Conservation (phyloP, 2,113 vertebrate genomes). For the Boulengerochromis microlepis region DNA sequence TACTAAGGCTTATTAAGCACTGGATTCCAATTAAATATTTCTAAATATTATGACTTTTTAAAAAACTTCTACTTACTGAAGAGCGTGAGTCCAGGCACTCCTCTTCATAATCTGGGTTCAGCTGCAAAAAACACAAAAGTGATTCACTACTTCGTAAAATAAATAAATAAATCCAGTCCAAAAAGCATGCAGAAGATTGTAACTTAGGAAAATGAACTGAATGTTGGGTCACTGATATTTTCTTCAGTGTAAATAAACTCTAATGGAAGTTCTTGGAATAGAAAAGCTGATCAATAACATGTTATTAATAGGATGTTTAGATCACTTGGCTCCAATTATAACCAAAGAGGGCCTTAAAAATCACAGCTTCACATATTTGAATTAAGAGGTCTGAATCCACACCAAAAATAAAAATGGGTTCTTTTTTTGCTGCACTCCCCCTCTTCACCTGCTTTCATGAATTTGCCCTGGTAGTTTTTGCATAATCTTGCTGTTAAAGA, state of each 20-base stretch:
- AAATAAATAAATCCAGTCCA: background rate
- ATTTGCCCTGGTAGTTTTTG: background rate
- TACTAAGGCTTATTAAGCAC: background rate
- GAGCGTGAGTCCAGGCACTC: conserved; percentile 87
- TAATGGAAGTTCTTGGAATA: background rate
- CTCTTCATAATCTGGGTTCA: conserved; percentile 96
- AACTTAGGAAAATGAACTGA: background rate
- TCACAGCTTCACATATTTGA: background rate
- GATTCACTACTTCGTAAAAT: background rate
- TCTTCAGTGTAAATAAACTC: background rate
- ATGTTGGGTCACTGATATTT: background rate
- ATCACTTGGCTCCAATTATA: background rate
- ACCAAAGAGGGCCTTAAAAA: background rate
- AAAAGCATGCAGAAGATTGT: background rate
- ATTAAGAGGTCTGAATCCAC: background rate
- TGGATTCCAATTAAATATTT: background rate
- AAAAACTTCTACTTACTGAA: conserved; percentile 76
- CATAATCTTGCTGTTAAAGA: background rate
- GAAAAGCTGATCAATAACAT: background rate
- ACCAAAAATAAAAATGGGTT: background rate
- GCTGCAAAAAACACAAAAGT: conserved; percentile 70
- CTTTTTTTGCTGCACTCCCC: background rate
- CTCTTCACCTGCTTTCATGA: background rate
- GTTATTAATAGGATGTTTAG: background rate
- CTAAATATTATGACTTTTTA: background rate